These are phyloP conservation scores for Tortricodes alternella DNA, from an alignment of 2,888 invertebrate species.

Conservation along the genomic window DNA sequence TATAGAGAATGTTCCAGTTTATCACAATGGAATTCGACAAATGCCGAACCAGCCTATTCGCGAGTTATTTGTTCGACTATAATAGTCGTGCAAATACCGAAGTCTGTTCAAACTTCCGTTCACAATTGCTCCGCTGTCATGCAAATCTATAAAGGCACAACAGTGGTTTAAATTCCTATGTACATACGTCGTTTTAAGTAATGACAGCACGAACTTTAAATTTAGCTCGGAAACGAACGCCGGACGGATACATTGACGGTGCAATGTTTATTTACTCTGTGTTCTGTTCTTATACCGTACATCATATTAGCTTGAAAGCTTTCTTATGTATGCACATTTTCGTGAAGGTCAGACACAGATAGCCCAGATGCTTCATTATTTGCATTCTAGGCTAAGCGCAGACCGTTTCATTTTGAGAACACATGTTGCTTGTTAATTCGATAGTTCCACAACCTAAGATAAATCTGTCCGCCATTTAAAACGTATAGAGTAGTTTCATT, in stretches of 20 bases:
- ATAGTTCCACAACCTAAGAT: too few relatives aligned
- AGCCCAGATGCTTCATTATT: too few relatives aligned
- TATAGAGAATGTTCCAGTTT: too few relatives aligned
- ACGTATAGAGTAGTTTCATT: too few relatives aligned
- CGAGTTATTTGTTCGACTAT: background rate
- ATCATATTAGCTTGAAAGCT: slow-evolving; percentile 3
- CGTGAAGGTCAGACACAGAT: too few relatives aligned
- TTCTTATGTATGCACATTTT: too few relatives aligned
- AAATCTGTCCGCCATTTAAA: too few relatives aligned
- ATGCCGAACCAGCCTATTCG: background rate
- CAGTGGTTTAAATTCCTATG: background rate
- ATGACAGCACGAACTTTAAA: background rate
- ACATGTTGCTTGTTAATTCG: too few relatives aligned
- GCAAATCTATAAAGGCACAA: background rate
- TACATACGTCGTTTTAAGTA: background rate
- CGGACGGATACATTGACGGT: slow-evolving; percentile 26
- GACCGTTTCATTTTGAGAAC: too few relatives aligned
- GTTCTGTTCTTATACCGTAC: slow-evolving; percentile 20
- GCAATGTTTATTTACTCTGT: slow-evolving; percentile 26
- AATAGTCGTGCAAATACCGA: slow-evolving; percentile 12
- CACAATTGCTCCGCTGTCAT: background rate
- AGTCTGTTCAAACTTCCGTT: slow-evolving; percentile 15
- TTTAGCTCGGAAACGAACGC: slow-evolving; percentile 21
- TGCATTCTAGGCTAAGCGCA: too few relatives aligned
- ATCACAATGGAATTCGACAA: background rate